These are phyloP conservation scores for Piprites chloris DNA, from an alignment of 2,113 vertebrate species.

Conservation along the genomic window DNA sequence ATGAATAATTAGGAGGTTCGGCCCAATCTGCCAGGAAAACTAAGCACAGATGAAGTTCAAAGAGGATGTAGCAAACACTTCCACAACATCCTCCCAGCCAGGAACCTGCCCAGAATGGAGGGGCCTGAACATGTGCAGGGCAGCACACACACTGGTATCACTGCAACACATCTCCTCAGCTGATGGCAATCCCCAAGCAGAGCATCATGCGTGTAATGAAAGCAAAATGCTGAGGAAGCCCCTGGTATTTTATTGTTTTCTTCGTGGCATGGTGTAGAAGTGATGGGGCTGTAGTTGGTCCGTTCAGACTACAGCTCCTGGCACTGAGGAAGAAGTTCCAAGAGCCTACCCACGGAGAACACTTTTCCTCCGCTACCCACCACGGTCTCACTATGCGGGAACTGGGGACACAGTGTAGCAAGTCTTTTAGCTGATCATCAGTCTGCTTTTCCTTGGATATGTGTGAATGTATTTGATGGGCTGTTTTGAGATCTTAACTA, in stretches of 20 bases:
- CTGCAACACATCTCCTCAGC: fast-evolving
- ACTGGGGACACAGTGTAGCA: background rate
- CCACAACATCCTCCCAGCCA: background rate
- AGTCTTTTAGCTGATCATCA: background rate
- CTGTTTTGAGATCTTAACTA: background rate
- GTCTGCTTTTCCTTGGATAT: background rate
- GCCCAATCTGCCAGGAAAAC: background rate
- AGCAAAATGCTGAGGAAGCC: background rate
- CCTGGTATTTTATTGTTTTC: background rate
- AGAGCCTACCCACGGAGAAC: background rate
- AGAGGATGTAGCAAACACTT: background rate
- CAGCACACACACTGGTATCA: fast-evolving
- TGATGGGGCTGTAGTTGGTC: background rate
- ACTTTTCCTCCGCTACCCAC: background rate
- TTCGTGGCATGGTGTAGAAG: background rate
- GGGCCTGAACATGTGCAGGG: background rate
- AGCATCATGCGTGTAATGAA: background rate
- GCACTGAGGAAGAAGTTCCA: background rate
- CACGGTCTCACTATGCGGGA: background rate
- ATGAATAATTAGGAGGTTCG: background rate
- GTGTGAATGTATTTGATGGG: background rate
- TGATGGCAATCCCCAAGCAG: background rate
- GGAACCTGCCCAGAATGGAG: background rate
- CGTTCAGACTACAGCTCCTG: background rate
- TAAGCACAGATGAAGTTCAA: background rate